Base-by-base conservation (phyloP, 2,888 invertebrate species). In the Lasioglossum marginatum region DNA sequence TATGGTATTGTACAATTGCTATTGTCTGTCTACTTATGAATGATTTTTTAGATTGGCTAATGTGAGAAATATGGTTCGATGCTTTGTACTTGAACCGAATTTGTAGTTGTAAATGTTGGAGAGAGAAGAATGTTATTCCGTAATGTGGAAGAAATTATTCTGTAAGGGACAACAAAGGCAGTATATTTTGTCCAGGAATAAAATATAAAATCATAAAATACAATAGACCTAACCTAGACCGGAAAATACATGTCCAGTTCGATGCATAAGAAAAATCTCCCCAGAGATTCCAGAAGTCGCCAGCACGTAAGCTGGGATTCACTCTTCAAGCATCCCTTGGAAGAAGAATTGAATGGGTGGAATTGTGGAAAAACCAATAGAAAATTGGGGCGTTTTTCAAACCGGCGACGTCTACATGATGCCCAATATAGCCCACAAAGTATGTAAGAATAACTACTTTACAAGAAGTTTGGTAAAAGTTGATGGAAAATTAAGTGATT, bases 281-380 rank as follows among this genome's bases (percentile, higher is more conserved):
- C 60, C 27, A 27, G 60, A 60, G 60, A 60, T 4, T 60, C 27
- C 14, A 14, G 60, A 27, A 60, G 14, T 60, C 60, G 27, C 60
- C 60, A 60, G 60, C 60, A 60, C 60, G 60, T 60, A 60, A 52
- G 23, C 27, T 31, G 14, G 60, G 60, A 60, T 60, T 60, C 60
- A 27, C 16, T 14, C 31, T 60, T 60, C 60, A 27, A 60, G 60
- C 60, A 60, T 60, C 60, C 60, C 27, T 4, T 27, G 60, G 27
- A 27, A 60, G 27, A 60, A 60, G 27, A 60, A 27, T n/a, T 5
- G 27, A 60, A 27, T 60, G 12, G 60, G 5, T 14, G 60, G 60
- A 60, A 27, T 14, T 12, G 27, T 60, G 60, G 27, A 60, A 27
- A 27, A 60, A 60, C 27, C 60, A 27, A 60, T 60, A 60, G 60